These are phyloP conservation scores for Spisula subtruncata DNA, from an alignment of 2,888 invertebrate species.

Conservation along the genomic window DNA sequence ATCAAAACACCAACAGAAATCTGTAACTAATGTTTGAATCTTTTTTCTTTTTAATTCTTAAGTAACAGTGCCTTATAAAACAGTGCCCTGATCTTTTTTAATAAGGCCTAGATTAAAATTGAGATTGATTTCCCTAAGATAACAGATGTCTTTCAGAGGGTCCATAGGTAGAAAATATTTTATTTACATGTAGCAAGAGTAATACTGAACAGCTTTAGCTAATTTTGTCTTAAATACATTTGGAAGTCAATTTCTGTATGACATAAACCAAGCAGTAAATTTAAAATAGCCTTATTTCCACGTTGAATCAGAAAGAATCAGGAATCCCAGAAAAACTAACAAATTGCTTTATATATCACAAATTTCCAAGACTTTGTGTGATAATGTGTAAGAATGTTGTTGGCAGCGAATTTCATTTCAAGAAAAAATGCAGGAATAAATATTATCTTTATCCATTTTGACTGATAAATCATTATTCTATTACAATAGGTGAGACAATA, in stretches of 20 bases:
- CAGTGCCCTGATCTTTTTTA: too few relatives aligned
- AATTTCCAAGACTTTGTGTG: background rate
- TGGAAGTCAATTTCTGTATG: background rate
- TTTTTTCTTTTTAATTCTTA: too few relatives aligned
- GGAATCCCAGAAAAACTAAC: background rate
- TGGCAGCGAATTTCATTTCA: slow-evolving; percentile 14
- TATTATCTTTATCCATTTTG: background rate
- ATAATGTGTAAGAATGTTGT: background rate
- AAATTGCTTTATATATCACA: background rate
- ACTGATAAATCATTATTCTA: background rate
- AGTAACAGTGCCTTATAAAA: too few relatives aligned
- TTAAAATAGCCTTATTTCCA: background rate
- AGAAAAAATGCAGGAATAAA: background rate
- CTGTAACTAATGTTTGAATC: too few relatives aligned
- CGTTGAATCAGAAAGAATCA: background rate
- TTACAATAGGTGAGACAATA: background rate
- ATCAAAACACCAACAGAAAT: too few relatives aligned
- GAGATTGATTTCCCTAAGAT: too few relatives aligned
- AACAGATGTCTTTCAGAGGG: too few relatives aligned
- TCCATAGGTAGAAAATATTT: too few relatives aligned
- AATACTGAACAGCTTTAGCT: too few relatives aligned
- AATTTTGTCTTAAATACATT: too few relatives aligned
- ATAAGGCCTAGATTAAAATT: too few relatives aligned
- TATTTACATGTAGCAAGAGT: too few relatives aligned
- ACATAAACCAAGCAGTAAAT: background rate